Evolutionary conservation across 2,113 vertebrate genomes (phyloP), one percentile per base, ranked within the genome.

Genomic region (Canis aureus): DNA sequence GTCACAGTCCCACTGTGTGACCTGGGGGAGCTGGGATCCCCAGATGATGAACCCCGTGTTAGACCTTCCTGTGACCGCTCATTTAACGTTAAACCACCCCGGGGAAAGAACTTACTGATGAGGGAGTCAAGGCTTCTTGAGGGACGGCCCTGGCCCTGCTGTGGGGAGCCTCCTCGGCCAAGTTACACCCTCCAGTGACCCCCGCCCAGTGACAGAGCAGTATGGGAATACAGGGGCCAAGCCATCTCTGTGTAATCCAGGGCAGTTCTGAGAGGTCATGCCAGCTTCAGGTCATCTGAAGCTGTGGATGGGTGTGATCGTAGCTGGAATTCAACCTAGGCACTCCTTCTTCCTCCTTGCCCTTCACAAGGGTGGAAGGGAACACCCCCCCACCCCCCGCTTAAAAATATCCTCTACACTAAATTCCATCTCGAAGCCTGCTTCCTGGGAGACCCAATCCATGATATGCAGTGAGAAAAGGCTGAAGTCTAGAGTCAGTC

Each of bases 321-420:
- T 8, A 16, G 29, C 8, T 29, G 0, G 7, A 4, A 51, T 16
- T 35, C 29, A 49, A 49, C 85, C 13, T 38, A 66, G 35, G 6
- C 27, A 25, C 91, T 12, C 5, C 2, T 35, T 9, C 13, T 78
- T 78, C 43, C 69, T 53, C 55, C 57, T 67, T 29, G 19, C 12
- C 55, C 11, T 62, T 55, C 27, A 16, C 43, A 86, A 22, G 23
- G 4, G 5, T 43, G 25, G 49, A 38, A 73, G 27, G 12, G n/a
- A 59, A n/a, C 3, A 8, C 1, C 67, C n/a, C n/a, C 8, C 7
- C 16, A 43, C 13, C 13, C 0, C 23, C 3, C 8, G 17, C 6
- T n/a, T 55, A 57, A 55, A 62, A 32, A 25, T 25, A 51, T 12
- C 43, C 64, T 64, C 5, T 5, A 8, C 0, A 4, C 53, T 23